Base-by-base conservation (phyloP, 2,113 vertebrate genomes). In the Dicerorhinus sumatrensis region DNA sequence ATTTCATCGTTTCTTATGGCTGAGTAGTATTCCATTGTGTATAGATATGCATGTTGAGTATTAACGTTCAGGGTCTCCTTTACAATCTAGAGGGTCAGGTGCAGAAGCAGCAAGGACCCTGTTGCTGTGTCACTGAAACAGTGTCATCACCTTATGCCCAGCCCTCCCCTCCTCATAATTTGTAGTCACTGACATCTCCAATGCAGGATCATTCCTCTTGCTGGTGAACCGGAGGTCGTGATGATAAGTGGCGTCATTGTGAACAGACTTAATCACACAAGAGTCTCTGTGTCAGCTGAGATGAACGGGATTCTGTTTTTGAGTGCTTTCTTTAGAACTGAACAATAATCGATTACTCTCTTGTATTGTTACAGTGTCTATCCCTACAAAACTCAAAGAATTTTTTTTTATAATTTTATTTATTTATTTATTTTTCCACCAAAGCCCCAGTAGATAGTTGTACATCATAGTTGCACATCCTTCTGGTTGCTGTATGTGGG, bases 201-300 rank as follows among this genome's bases (percentile, higher is more conserved):
- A 96, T 51, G n/a, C 39, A 75, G 91, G 91, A 93, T 62, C 93
- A 79, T 83, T 96, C 96, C 82, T 89, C 56, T 86, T 67, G 70
- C 89, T 85, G 95, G 95, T 96, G 89, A 97, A 84, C 82, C 72
- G 31, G 54, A 76, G 81, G 91, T 79, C 73, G 17, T 39, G 95
- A 60, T 0, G 0, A 36, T 83, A 39, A 81, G 5, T 46, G 92
- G 96, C 10, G 39, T 92, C 63, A 72, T 31, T 95, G 91, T 89
- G 60, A 90, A 82, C 85, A 3, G 58, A n/a, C 14, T 21, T 90
- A 63, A 3, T 82, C 83, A 60, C 36, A 10, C 25, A 58, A 72
- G 29, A 17, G 33, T 21, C 96, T 96, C 84, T 83, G 89, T 93
- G 87, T 58, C 77, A 73, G 17, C 65, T 95, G 65, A 97, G 95